Base-by-base conservation (phyloP, 2,113 vertebrate species). In the Puffinus mauretanicus region DNA sequence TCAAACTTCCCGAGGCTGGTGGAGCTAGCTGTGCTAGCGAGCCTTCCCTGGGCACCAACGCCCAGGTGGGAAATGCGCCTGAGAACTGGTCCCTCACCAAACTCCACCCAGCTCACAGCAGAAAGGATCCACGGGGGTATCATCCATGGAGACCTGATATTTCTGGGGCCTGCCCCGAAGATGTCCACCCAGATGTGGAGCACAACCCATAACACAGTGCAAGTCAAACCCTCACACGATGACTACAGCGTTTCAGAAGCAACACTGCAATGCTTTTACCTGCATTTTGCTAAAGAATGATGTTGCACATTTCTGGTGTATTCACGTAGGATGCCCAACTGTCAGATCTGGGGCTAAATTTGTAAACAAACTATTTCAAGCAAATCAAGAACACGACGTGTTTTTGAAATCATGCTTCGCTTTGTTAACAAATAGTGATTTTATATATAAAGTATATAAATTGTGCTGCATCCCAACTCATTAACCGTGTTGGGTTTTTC, bases 1-100 rank as follows among this genome's bases (percentile, higher is more conserved):
- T 1, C 2, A 4, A 7, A 34, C 22, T 44, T 40, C 32, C 42
- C 0, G 0, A 29, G 64, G 34, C 54, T 1, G 0, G n/a, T 5
- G 8, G 29, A 73, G 67, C 22, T 4, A 2, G 15, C 47, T 11
- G 11, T 34, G 9, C 34, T 1, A 11, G 13, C 1, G 1, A 90
- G 49, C 32, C 47, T 27, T 34, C 20, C 65, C 55, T 21, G n/a
- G 30, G 25, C 32, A 44, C 14, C 65, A 32, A 4, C 0, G 2
- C 7, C 51, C 57, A 40, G 46, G 4, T 16, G 34, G 51, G 36
- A 82, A 66, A 76, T 2, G 20, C 10, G 1, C 34, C 29, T 6
- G 58, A 83, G 49, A 81, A 1, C 13, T 2, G 18, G 49, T 8
- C 4, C 8, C 52, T 10, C 72, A 27, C 29, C 30, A 24, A 72